phyloP scores from a whole-genome alignment of 2,113 vertebrate genomes.

The Riparia riparia region DNA sequence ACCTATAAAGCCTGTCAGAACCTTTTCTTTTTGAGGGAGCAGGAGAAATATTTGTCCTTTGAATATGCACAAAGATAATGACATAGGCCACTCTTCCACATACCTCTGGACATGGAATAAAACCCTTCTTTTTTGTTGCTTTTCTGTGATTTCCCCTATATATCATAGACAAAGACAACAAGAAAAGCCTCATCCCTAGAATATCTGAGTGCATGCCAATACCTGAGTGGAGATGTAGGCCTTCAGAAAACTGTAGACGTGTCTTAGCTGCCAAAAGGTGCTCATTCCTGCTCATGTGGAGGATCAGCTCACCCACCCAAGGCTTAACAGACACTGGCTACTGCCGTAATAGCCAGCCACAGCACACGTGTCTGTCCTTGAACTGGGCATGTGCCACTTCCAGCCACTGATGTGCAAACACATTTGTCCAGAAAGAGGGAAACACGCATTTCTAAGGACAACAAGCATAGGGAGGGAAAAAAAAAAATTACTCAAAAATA shows the following conservation, averaged over 20 bases:
- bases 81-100: neutral
- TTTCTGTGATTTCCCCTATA: neutral
- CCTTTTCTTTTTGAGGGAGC: neutral
- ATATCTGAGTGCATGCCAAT: neutral
- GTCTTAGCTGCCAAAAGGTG: neutral
- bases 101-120: neutral
- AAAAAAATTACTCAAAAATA: neutral
- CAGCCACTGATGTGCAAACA: neutral
- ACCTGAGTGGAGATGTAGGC: neutral
- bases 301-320: neutral
- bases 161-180: neutral
- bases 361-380: neutral
- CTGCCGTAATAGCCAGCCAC: neutral
- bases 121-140: neutral
- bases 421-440: neutral
- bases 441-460: neutral
- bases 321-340: neutral
- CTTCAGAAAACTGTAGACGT: neutral
- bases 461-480: too few relatives aligned
- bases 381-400: neutral
- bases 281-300: neutral
- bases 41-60: neutral
- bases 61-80: neutral
- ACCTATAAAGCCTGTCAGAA: neutral
- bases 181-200: neutral